Percentiles rank a stretch among this genome's conserved stretches.
phyloP scores from a whole-genome alignment of 2,113 vertebrate species.

The Ictalurus punctatus region DNA sequence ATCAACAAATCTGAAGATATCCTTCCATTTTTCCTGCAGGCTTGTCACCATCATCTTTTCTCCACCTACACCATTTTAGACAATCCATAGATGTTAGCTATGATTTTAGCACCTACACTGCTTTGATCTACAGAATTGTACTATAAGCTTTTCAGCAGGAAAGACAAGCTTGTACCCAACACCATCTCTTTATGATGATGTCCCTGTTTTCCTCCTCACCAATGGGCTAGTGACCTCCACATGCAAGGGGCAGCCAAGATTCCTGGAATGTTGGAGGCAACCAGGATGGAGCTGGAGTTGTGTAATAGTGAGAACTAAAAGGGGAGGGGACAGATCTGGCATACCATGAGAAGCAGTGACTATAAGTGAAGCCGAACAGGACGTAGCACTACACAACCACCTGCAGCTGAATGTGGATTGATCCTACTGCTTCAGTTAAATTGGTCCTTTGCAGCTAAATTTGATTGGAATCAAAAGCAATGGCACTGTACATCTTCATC shows the following conservation, averaged over 20 bases:
- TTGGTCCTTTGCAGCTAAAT: background rate
- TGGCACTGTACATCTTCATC: slow-evolving; percentile 59
- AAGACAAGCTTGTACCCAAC: background rate
- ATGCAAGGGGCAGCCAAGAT: slow-evolving; percentile 47
- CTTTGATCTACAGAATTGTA: background rate
- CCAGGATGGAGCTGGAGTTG: slow-evolving; percentile 49
- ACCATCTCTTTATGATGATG: background rate
- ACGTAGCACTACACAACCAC: slow-evolving; percentile 59
- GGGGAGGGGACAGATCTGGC: slow-evolving; percentile 56
- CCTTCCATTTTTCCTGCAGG: slow-evolving; percentile 30
- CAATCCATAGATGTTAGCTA: background rate
- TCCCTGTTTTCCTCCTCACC: slow-evolving; percentile 11
- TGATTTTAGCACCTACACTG: background rate
- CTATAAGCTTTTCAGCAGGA: background rate
- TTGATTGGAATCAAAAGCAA: slow-evolving; percentile 39
- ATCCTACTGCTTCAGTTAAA: background rate
- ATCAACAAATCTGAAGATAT: slow-evolving; percentile 31
- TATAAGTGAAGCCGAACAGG: slow-evolving; percentile 54
- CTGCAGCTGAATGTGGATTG: slow-evolving; percentile 50
- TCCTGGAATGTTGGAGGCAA: slow-evolving; percentile 60
- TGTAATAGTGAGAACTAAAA: slow-evolving; percentile 27
- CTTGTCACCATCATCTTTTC: background rate
- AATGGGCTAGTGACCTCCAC: slow-evolving; percentile 31
- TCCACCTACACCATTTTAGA: background rate
- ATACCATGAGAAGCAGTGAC: slow-evolving; percentile 55